Base-by-base conservation (phyloP, 2,888 invertebrate genomes). In the Andrena trimmerana region DNA sequence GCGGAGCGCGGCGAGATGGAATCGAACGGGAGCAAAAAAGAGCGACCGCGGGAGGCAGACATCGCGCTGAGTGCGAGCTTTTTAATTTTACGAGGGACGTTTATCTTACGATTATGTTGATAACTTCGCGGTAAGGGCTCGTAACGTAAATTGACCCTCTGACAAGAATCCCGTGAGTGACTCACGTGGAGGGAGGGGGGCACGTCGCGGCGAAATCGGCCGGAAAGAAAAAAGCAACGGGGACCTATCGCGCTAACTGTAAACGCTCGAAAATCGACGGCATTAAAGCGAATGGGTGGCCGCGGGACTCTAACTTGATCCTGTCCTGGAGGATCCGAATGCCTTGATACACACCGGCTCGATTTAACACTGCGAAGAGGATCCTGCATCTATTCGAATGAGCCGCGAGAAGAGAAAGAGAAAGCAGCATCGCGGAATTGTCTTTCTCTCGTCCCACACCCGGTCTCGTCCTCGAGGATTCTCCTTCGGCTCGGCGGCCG, bases 81-180 rank as follows among this genome's bases (percentile, higher is more conserved):
- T 88, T 86, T 89, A 83, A 89, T 89, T 89, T 89, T 89, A 89
- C 72, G 86, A 79, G 77, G 77, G 66, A 72, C 81, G 81, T 89
- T 89, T 88, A 89, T 88, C 88, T 88, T 85, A 84, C 72, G 88
- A 89, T 89, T 89, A 89, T 88, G 88, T 87, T 87, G 87, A 88
- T 88, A 88, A 88, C 82, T 89, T 88, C 88, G 85, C 80, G 84
- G 88, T 85, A 88, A 78, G 74, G 66, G 81, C 73, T 74, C 84
- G 83, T 88, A 89, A 87, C 84, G 85, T 88, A 89, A 88, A 89
- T 88, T 85, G 86, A 80, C 78, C 72, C 80, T 57, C 83, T 74
- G 83, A 80, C 78, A 75, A 84, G 82, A 82, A 80, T 86, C 78
- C 79, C 73, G 70, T 36, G 76, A 72, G 67, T 73, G 84, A 83